Evolutionary conservation across 2,113 vertebrate genomes (phyloP).

Genomic region (Lophura nycthemera): DNA sequence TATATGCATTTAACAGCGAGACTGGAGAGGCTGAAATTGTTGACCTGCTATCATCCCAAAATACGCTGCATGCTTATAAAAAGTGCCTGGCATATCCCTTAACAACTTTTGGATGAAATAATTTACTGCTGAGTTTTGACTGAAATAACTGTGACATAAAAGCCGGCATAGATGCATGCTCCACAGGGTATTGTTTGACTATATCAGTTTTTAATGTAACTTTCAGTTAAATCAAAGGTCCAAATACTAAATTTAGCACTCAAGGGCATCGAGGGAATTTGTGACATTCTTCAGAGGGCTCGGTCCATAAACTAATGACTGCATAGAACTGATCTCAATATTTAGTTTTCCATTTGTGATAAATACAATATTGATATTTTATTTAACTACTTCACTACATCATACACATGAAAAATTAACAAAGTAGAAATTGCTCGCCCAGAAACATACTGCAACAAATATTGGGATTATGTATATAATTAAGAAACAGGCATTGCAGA

Average conservation of each 20-base stretch:
- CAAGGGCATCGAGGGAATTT: conserved; percentile 77
- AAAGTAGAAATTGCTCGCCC: neutral
- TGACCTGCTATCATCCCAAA: neutral
- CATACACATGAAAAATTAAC: neutral
- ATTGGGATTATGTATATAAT: conserved; percentile 7
- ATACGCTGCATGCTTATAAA: rapidly evolving
- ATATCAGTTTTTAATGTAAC: conserved; percentile 76
- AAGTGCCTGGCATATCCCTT: neutral
- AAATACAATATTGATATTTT: conserved; percentile 70
- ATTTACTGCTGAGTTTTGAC: conserved; percentile 65
- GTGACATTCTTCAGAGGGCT: conserved; percentile 77
- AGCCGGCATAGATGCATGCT: conserved; percentile 67
- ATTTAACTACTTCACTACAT: conserved; percentile 72
- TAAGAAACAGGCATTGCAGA: conserved; percentile 40
- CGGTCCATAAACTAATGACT: conserved; percentile 74
- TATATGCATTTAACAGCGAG: rapidly evolving
- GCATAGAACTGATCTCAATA: conserved; percentile 72
- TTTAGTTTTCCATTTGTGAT: conserved; percentile 72
- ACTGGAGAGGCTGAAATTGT: rapidly evolving
- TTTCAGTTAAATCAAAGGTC: conserved; percentile 79
- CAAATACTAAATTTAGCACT: conserved; percentile 79
- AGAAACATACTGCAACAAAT: conserved; percentile 9
- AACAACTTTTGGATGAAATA: conserved; percentile 29
- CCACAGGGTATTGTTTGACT: conserved; percentile 77
- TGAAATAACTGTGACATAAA: conserved; percentile 74